Conservation (phyloP, 2,888 invertebrate genomes). For the Sarcophaga rosellei region DNA sequence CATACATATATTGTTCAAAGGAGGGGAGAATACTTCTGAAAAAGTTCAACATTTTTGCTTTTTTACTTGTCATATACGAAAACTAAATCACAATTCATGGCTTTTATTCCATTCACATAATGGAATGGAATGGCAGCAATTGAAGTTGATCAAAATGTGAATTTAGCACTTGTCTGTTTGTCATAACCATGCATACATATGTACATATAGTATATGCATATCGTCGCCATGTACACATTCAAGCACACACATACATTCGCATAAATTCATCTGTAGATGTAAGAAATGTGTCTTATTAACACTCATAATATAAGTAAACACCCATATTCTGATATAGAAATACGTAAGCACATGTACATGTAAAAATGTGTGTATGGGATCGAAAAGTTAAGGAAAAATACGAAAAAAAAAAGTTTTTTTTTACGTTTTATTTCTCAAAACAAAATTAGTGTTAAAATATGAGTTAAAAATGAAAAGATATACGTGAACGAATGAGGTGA, state of each 20-base stretch:
- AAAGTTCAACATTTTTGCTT: neutral
- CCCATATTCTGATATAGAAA: neutral
- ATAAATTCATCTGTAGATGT: constrained; percentile 7
- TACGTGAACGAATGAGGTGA: neutral
- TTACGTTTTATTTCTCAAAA: neutral
- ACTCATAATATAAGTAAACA: constrained; percentile 4
- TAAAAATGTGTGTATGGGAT: neutral
- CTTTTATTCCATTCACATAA: constrained; percentile 40
- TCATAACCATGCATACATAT: neutral
- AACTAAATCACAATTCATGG: constrained; percentile 51
- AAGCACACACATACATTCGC: neutral
- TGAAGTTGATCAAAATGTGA: constrained; percentile 56
- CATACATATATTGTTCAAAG: neutral
- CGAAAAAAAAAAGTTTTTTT: neutral
- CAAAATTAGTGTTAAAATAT: neutral
- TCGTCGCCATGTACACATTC: neutral
- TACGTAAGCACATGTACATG: neutral
- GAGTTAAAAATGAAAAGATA: neutral
- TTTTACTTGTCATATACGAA: neutral
- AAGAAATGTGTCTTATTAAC: constrained; percentile 52
- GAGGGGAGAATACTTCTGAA: neutral
- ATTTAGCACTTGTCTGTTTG: constrained; percentile 6
- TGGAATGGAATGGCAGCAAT: constrained; percentile 40
- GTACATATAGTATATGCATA: neutral
- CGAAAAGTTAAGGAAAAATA: neutral